Percentiles rank a stretch among this genome's conserved stretches.
Evolutionary conservation across 1,140 invertebrate species (phyloP).

Genomic region (Pinna nobilis): DNA sequence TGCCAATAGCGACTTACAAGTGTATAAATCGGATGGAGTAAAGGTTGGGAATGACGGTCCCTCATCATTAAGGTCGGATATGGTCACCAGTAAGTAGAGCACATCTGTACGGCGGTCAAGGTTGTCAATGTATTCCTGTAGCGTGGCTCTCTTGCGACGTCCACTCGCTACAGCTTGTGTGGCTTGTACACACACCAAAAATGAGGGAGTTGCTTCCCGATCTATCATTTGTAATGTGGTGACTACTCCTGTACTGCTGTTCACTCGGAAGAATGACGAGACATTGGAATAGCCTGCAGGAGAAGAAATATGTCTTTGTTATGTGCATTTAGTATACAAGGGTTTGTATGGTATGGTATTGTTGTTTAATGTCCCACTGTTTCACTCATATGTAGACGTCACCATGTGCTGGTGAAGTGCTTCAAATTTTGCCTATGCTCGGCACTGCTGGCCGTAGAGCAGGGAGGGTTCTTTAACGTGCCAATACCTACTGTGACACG

Average conservation of each 20-base stretch:
- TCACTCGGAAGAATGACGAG: background rate
- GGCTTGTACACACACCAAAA: slow-evolving; percentile 52
- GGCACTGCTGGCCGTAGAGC: no score
- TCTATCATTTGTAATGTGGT: slow-evolving; percentile 37
- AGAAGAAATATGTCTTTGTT: background rate
- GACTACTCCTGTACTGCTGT: slow-evolving; percentile 3
- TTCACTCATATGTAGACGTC: no score
- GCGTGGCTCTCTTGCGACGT: slow-evolving; percentile 32
- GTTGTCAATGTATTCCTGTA: slow-evolving; percentile 4
- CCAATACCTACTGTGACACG: no score
- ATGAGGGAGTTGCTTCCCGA: slow-evolving; percentile 37
- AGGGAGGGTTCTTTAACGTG: no score
- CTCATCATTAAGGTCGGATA: slow-evolving; percentile 57
- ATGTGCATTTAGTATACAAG: no score
- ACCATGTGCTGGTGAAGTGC: no score
- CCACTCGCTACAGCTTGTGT: background rate
- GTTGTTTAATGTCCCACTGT: no score
- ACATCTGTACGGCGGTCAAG: no score
- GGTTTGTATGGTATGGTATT: no score
- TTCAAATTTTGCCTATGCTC: no score
- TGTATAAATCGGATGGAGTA: background rate
- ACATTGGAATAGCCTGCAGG: slow-evolving; percentile 25
- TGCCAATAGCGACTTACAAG: background rate
- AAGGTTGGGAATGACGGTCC: slow-evolving; percentile 45
- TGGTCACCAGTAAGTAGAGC: slow-evolving; percentile 41